phyloP scores from a whole-genome alignment of 1,140 invertebrate genomes.

The Chironomus striatipennis region DNA sequence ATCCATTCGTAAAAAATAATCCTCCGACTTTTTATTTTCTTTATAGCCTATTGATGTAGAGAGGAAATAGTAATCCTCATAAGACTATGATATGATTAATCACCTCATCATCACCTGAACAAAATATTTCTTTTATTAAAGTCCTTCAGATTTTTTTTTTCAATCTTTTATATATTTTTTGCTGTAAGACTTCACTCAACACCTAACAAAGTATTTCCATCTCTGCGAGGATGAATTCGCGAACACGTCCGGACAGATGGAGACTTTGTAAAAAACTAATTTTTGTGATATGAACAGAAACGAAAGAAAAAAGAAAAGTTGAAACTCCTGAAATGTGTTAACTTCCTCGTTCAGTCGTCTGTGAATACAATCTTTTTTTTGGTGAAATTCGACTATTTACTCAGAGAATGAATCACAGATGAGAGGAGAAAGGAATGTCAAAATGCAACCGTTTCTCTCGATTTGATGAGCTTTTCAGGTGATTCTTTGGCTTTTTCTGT shows the following conservation, averaged over 20 bases:
- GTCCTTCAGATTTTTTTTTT: background rate
- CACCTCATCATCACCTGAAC: too few relatives aligned
- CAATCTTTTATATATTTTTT: background rate
- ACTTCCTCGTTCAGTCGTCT: slow-evolving; percentile 11
- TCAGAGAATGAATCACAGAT: background rate
- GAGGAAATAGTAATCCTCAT: too few relatives aligned
- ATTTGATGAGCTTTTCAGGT: background rate
- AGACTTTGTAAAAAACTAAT: background rate
- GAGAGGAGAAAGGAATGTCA: background rate
- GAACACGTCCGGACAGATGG: background rate
- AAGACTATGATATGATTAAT: too few relatives aligned
- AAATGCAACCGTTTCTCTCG: background rate
- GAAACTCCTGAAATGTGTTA: background rate
- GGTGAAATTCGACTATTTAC: background rate
- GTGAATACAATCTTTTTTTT: background rate
- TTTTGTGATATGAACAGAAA: background rate
- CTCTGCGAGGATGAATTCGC: background rate
- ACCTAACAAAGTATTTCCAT: too few relatives aligned
- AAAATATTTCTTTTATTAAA: background rate
- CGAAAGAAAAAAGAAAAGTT: background rate
- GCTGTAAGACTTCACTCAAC: background rate
- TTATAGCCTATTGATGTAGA: too few relatives aligned
- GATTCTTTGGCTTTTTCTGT: background rate
- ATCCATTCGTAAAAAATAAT: too few relatives aligned
- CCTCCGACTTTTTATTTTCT: too few relatives aligned